Base-by-base conservation (phyloP, 2,797 vertebrate species). In the Siniperca scherzeri region DNA sequence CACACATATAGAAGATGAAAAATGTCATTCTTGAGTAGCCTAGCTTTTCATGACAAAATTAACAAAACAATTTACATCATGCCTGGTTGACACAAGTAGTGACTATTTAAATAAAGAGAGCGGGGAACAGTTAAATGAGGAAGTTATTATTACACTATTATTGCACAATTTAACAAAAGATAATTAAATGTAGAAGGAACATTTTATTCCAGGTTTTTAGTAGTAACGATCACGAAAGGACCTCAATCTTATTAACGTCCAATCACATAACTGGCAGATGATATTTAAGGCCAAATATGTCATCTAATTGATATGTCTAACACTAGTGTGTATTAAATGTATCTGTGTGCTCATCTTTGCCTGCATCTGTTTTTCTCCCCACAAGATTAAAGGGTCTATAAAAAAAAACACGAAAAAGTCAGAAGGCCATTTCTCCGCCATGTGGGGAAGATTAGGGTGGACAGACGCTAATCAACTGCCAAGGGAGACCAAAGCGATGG, bases 401-500 rank as follows among this genome's bases (percentile, higher is more conserved):
- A 60, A 78, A 48, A 50, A 70, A 52, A 71, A 25, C 22, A 61
- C 4, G 6, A 48, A 17, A 44, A 44, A 73, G 1, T 52, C 38
- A 55, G 21, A 66, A 33, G 17, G 53, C 60, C 61, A 70, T 82
- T 78, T 83, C 33, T 79, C 80, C 25, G 21, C 60, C 59, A 22
- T 62, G 46, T 81, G 46, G 70, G 59, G 65, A 74, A 80, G 78
- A 93, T 88, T 80, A 91, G 69, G 70, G 73, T 78, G 78, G 81
- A 88, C 79, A 88, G 87, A 74, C 3, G 16, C 81, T 90, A 86
- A 89, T 91, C 87, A 90, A 50, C 86, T 85, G 69, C 70, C 74
- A 75, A 67, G 56, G 5, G 27, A 78, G 57, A 48, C 64, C 77
- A 71, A 72, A 77, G 77, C 82, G 87, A 91, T 56, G 70, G 84